Conservation (phyloP, 2,113 vertebrate species). For the Syrrhaptes paradoxus region DNA sequence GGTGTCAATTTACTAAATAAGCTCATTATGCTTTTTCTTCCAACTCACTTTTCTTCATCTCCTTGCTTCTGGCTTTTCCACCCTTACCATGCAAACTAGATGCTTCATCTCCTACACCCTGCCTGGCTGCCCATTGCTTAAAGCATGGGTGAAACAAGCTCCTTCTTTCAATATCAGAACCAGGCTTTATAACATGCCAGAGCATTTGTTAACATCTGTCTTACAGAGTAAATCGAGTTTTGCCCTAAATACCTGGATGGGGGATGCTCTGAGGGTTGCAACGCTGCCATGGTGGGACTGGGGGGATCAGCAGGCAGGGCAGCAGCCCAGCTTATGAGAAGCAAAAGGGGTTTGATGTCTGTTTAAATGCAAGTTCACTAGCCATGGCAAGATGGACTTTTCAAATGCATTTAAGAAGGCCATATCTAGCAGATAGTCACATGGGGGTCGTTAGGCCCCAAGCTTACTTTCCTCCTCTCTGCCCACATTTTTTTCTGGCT, state of each 20-base stretch:
- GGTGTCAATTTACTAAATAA: not conserved
- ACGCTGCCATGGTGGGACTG: not conserved
- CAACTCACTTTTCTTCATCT: not conserved
- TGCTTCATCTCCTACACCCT: not conserved
- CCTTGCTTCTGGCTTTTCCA: not conserved
- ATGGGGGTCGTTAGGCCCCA: not conserved
- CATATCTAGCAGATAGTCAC: not conserved
- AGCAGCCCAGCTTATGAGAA: not conserved
- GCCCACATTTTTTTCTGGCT: not conserved
- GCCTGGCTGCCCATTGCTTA: not conserved
- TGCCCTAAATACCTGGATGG: not conserved
- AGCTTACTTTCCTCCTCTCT: not conserved
- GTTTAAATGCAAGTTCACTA: not conserved
- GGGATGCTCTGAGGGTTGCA: not conserved
- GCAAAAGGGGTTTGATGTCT: not conserved
- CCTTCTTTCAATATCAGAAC: not conserved
- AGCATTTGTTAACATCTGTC: not conserved
- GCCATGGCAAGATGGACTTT: not conserved
- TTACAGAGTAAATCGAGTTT: not conserved
- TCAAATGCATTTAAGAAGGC: not conserved
- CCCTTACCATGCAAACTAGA: not conserved
- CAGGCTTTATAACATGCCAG: not conserved
- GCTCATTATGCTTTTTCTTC: not conserved
- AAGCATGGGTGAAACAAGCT: not conserved
- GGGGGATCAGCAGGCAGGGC: not conserved